Evolutionary conservation across 2,888 invertebrate genomes (phyloP).

Genomic region (Spodoptera littoralis): DNA sequence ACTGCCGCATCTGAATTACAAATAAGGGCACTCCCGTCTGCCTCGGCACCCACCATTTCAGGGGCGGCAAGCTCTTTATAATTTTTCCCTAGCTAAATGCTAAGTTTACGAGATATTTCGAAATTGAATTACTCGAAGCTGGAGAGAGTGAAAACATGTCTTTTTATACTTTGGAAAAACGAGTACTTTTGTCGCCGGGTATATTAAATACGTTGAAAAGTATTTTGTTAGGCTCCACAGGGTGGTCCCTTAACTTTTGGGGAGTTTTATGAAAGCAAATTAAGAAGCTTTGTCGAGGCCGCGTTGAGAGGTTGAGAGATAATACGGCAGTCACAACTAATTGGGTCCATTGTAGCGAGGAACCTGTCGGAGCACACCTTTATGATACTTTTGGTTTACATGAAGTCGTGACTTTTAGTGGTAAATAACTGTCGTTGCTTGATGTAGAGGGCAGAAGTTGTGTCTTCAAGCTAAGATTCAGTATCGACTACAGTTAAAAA

Average conservation of each 20-base stretch:
- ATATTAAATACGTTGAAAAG: slow-evolving; percentile 51
- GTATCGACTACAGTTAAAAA: too few species aligned
- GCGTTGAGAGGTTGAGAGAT: slow-evolving; percentile 6
- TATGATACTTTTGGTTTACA: too few species aligned
- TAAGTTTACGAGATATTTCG: slow-evolving; percentile 46
- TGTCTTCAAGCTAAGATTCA: too few species aligned
- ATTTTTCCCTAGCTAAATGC: slow-evolving; percentile 53
- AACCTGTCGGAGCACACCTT: not conserved
- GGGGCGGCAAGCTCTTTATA: slow-evolving; percentile 42
- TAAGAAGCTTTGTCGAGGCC: slow-evolving; percentile 31
- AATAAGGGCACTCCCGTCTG: slow-evolving; percentile 61
- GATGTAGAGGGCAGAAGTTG: too few species aligned
- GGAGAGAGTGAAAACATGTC: slow-evolving; percentile 52
- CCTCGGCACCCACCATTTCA: slow-evolving; percentile 48
- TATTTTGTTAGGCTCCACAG: slow-evolving; percentile 42
- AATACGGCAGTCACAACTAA: slow-evolving; percentile 28
- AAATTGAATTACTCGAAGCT: slow-evolving; percentile 55
- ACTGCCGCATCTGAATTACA: slow-evolving; percentile 70
- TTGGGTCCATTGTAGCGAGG: slow-evolving; percentile 26
- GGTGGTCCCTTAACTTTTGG: slow-evolving; percentile 34
- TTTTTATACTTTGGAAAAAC: slow-evolving; percentile 47
- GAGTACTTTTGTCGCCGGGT: slow-evolving; percentile 34
- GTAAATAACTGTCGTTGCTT: too few species aligned
- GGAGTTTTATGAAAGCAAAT: slow-evolving; percentile 35
- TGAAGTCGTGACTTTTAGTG: too few species aligned